Evolutionary conservation across 2,797 vertebrate genomes (phyloP).

Genomic region (Pangasius macronema): DNA sequence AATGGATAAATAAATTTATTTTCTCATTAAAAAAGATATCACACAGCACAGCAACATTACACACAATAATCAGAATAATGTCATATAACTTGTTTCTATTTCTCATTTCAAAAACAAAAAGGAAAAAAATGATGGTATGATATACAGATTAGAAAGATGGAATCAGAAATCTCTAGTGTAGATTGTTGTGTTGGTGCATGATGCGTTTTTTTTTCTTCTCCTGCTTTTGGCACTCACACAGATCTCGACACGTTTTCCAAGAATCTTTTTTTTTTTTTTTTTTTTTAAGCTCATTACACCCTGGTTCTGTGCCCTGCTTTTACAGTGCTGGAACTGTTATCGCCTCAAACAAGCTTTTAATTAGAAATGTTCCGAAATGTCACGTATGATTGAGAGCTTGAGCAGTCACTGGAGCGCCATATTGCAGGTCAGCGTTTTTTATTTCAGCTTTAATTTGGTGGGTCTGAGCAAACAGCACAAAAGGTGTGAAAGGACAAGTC

Average conservation of each 20-base stretch:
- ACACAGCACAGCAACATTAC: background rate
- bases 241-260: background rate
- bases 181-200: too few species aligned
- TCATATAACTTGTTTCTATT: background rate
- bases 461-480: background rate
- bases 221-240: background rate
- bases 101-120: too few species aligned
- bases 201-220: too few species aligned
- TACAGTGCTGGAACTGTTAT: background rate
- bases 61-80: background rate
- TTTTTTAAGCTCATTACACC: background rate
- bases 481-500: background rate
- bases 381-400: background rate
- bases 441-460: background rate
- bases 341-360: background rate
- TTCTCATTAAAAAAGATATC: background rate
- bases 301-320: background rate
- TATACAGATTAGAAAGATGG: too few species aligned
- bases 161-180: background rate
- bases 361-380: background rate
- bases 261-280: background rate
- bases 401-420: background rate
- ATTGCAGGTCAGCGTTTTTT: background rate
- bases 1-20: background rate
- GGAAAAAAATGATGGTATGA: background rate